Conservation (phyloP, 30 jellyfish, hydroid and myxozoan genomes). For the Hydractinia echinata region DNA sequence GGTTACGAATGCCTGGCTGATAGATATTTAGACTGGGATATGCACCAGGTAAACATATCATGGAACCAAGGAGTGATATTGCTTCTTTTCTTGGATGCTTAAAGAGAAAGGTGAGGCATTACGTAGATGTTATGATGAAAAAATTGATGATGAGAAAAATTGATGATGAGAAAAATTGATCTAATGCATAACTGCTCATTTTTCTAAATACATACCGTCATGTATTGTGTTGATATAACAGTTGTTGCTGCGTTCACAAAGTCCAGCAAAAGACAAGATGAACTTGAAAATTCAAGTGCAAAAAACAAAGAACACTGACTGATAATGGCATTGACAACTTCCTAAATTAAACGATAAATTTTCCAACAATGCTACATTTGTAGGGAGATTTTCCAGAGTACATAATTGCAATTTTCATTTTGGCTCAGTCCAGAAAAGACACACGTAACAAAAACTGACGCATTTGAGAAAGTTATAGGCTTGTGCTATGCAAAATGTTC, state of each 20-base stretch:
- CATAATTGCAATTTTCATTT: no score
- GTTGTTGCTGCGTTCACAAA: constrained; percentile 65
- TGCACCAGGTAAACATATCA: constrained; percentile 50
- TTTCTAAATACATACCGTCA: constrained; percentile 37
- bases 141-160: background rate
- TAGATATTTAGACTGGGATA: constrained; percentile 50
- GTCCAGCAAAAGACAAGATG: constrained; percentile 71
- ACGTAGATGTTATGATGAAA: no score
- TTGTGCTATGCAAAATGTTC: no score
- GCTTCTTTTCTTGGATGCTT: constrained; percentile 89
- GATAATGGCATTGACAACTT: constrained; percentile 74
- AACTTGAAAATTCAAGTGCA: constrained; percentile 53
- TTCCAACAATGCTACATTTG: no score
- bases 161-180: background rate
- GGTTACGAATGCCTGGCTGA: constrained; percentile 56
- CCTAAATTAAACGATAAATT: constrained; percentile 34
- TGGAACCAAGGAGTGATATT: constrained; percentile 72
- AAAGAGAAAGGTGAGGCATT: background rate
- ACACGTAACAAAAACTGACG: no score
- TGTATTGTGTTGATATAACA: constrained; percentile 56
- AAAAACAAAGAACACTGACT: constrained; percentile 69
- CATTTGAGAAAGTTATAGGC: no score
- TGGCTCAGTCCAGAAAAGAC: no score
- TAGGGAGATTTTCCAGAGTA: no score
- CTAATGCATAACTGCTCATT: background rate